These are phyloP conservation scores for Leptopilina myrica DNA, from an alignment of 2,888 invertebrate genomes.

Conservation along the genomic window DNA sequence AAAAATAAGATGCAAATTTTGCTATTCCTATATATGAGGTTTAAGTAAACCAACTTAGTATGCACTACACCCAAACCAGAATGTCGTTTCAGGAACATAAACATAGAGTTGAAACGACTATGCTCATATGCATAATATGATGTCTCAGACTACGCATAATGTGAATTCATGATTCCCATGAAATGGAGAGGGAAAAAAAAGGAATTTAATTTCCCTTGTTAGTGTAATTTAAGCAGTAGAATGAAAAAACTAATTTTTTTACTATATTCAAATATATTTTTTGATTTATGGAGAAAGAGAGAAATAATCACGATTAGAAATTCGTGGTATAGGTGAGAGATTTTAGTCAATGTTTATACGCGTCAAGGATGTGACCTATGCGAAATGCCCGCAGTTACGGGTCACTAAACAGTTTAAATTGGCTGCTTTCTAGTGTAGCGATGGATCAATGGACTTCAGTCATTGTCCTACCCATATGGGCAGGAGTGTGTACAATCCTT, in stretches of 20 bases:
- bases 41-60: slow-evolving; percentile 2
- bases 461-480: slow-evolving; percentile 68
- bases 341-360: background rate
- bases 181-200: background rate
- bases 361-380: background rate
- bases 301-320: background rate
- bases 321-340: background rate
- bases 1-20: background rate
- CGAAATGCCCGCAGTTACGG: background rate
- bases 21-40: background rate
- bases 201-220: background rate
- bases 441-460: slow-evolving; percentile 68
- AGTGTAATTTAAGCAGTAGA: background rate
- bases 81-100: slow-evolving; percentile 21
- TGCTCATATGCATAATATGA: slow-evolving; percentile 38
- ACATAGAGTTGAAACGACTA: slow-evolving; percentile 26
- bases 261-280: background rate
- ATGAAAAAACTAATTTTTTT: background rate
- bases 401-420: slow-evolving; percentile 29
- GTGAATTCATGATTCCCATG: slow-evolving; percentile 18
- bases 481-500: slow-evolving; percentile 57
- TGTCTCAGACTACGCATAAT: slow-evolving; percentile 20
- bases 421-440: slow-evolving; percentile 7
- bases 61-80: slow-evolving; percentile 35
- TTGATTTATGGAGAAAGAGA: slow-evolving; percentile 17